A percentile compares a stretch with the other conserved stretches of the same genome.
Conservation (phyloP, 1,140 invertebrate genomes). For the Drosophila kohkoa region DNA sequence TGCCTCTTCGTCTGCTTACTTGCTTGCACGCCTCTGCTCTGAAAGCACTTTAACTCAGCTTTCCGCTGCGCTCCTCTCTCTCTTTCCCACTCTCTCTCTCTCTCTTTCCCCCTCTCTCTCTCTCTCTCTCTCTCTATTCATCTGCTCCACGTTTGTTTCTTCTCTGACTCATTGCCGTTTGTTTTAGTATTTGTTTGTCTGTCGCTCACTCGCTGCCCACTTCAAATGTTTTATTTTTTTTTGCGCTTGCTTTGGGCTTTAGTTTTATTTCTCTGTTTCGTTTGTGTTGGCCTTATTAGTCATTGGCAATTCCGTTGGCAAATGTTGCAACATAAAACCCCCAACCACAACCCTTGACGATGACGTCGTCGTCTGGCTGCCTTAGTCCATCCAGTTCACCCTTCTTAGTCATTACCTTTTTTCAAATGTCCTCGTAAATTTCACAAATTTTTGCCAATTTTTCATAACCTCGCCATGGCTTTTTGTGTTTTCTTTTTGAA, state of each 20-base stretch:
- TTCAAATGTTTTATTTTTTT: constrained; percentile 26
- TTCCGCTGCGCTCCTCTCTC: too few relatives aligned
- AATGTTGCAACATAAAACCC: constrained; percentile 64
- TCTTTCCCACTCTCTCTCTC: neutral
- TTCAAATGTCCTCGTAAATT: constrained; percentile 20
- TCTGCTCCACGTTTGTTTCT: constrained; percentile 1
- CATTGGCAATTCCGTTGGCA: constrained; percentile 57
- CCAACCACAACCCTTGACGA: constrained; percentile 11
- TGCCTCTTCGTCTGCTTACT: neutral
- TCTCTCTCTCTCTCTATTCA: constrained; percentile 6
- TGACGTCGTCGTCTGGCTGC: constrained; percentile 38
- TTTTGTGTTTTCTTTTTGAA: neutral
- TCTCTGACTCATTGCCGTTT: constrained; percentile 35
- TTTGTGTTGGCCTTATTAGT: constrained; percentile 61
- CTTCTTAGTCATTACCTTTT: neutral
- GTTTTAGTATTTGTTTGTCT: constrained; percentile 35
- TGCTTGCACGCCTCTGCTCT: constrained; percentile 6
- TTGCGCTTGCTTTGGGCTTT: constrained; percentile 12
- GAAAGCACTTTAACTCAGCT: constrained; percentile 35
- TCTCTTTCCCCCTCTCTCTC: neutral
- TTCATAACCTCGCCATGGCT: neutral
- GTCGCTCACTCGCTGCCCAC: constrained; percentile 33
- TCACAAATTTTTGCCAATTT: constrained; percentile 12
- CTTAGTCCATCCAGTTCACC: neutral
- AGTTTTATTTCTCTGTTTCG: constrained; percentile 15